Conservation (phyloP, 2,888 invertebrate species). For the Noctua janthe region DNA sequence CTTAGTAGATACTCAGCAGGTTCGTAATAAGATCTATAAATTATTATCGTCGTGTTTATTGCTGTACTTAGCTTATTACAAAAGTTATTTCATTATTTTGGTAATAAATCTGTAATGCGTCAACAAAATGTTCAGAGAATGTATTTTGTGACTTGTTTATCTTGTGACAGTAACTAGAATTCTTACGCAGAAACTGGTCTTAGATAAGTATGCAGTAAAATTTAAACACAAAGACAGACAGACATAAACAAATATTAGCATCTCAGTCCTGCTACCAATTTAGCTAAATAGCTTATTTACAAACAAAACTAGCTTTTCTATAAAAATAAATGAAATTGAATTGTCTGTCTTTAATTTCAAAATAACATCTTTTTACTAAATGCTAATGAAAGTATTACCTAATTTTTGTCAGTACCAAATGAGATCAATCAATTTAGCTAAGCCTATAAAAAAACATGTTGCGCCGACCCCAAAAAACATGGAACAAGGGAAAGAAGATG, state of each 20-base stretch:
- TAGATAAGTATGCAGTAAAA: background rate
- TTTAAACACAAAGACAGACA: background rate
- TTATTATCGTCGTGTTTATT: conserved; percentile 31
- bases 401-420: background rate
- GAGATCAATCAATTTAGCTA: background rate
- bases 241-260: too few species aligned
- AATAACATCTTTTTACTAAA: too few species aligned
- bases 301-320: background rate
- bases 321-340: too few species aligned
- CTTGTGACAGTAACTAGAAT: background rate
- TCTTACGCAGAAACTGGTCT: background rate
- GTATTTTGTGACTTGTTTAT: background rate
- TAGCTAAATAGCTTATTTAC: background rate
- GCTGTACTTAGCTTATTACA: conserved; percentile 19
- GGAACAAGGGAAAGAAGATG: too few species aligned
- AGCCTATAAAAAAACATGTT: too few species aligned
- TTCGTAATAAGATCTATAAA: conserved; percentile 3
- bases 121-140: conserved; percentile 13
- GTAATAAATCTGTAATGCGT: conserved; percentile 14
- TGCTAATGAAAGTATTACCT: too few species aligned
- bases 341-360: too few species aligned
- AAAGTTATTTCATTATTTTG: conserved; percentile 27
- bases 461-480: too few species aligned
- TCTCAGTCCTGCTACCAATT: background rate
- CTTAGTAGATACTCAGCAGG: background rate